Percentiles rank a stretch among this genome's conserved stretches.
Evolutionary conservation across 2,888 invertebrate species (phyloP).

Genomic region (Tiliacea citrago): DNA sequence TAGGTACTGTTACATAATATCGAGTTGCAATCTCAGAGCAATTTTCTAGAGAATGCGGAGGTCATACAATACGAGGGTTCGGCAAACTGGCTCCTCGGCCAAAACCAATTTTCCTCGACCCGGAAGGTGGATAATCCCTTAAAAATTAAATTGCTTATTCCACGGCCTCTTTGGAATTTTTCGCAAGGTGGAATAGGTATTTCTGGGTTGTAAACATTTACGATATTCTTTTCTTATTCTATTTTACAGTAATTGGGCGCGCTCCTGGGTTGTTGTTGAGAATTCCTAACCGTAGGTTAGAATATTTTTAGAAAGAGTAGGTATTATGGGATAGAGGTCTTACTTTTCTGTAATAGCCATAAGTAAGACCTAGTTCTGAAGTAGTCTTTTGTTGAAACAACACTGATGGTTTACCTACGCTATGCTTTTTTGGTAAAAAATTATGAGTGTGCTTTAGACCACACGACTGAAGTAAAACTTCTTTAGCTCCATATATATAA

Average conservation of each 20-base stretch:
- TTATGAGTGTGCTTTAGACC: too few species aligned
- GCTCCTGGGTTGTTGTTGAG: constrained; percentile 33
- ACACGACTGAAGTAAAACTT: too few species aligned
- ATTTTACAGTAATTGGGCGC: constrained; percentile 46
- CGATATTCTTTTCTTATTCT: constrained; percentile 57
- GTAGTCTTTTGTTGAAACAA: neutral
- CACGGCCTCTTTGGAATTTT: constrained; percentile 44
- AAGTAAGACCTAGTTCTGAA: too few species aligned
- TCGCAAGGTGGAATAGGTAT: constrained; percentile 41
- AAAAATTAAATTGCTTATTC: constrained; percentile 71
- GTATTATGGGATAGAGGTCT: neutral
- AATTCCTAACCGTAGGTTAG: neutral
- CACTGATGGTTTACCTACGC: neutral
- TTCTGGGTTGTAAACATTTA: constrained; percentile 64
- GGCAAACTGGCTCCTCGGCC: constrained; percentile 51
- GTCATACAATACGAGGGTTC: constrained; percentile 60
- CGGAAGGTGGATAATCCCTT: constrained; percentile 65
- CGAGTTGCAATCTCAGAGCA: constrained; percentile 61
- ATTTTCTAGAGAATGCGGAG: constrained; percentile 66
- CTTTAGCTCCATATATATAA: too few species aligned
- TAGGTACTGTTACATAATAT: constrained; percentile 54
- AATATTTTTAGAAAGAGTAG: neutral
- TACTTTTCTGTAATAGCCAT: neutral
- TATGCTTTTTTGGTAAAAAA: neutral
- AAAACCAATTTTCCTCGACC: constrained; percentile 71